Conservation (phyloP, 2,113 vertebrate genomes). For the rabbit (Oryctolagus cuniculus) region mOryCun1.1 NC_091436.1:104334001-104334500, state of each 20-base stretch:
- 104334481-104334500: conserved; percentile 58
- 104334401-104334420: background rate
- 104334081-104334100: conserved; percentile 88
- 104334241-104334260: conserved; percentile 91
- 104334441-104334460: background rate
- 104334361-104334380: conserved; percentile 20
- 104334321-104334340: conserved; percentile 82
- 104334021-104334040: conserved; percentile 99
- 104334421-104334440: conserved; percentile 58
- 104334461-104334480: conserved; percentile 50
- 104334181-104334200: conserved; percentile 90
- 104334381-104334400: background rate
- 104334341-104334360: conserved; percentile 71
- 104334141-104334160: conserved; percentile 88
- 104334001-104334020: conserved; percentile 99
- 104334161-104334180: conserved; percentile 87
- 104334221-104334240: conserved; percentile 98
- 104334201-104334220: conserved; percentile 84
- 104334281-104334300: conserved; percentile 86
- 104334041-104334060: conserved; percentile 99
- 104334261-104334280: conserved; percentile 74
- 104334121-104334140: conserved; percentile 88
- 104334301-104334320: conserved; percentile 87
- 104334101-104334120: conserved; percentile 87
- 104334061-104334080: conserved; percentile 91